phyloP scores from a whole-genome alignment of 2,797 vertebrate species.

The Microhierax caerulescens region DNA sequence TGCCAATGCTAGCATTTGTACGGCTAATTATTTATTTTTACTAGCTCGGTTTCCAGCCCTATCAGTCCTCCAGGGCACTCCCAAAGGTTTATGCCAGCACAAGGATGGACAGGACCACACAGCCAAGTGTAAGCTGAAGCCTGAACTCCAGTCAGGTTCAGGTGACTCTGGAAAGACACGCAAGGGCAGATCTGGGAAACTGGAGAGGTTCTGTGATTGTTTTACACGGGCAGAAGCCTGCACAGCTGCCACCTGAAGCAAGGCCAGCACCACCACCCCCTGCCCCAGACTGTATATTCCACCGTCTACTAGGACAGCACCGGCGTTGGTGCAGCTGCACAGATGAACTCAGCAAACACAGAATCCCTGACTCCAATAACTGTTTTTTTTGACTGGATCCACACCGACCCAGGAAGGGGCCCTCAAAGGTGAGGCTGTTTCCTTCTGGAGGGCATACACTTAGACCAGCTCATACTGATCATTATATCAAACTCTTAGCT shows the following conservation, averaged over 20 bases:
- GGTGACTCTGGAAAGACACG: not conserved
- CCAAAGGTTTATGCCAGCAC: not conserved
- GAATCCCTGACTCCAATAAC: not conserved
- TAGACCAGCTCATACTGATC: not conserved
- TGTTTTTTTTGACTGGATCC: not conserved
- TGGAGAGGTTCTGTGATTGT: not conserved
- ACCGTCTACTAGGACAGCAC: not conserved
- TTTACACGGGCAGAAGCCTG: not conserved
- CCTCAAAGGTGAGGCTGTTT: not conserved
- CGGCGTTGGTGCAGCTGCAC: fast-evolving
- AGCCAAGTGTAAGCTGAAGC: not conserved
- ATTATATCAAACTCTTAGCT: not conserved
- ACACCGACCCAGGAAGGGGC: not conserved
- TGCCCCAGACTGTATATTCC: not conserved
- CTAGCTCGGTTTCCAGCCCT: not conserved
- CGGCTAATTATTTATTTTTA: not conserved
- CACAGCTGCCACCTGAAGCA: not conserved
- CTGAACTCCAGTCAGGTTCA: not conserved
- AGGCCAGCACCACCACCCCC: not conserved
- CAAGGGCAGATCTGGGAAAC: not conserved
- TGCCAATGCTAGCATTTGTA: not conserved
- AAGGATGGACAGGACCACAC: not conserved
- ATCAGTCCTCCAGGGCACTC: not conserved
- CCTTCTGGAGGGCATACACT: not conserved
- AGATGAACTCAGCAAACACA: not conserved